Evolutionary conservation across 2,113 vertebrate genomes (phyloP), one percentile per base, ranked within the genome.

Genomic region (Tringa solitaria): DNA sequence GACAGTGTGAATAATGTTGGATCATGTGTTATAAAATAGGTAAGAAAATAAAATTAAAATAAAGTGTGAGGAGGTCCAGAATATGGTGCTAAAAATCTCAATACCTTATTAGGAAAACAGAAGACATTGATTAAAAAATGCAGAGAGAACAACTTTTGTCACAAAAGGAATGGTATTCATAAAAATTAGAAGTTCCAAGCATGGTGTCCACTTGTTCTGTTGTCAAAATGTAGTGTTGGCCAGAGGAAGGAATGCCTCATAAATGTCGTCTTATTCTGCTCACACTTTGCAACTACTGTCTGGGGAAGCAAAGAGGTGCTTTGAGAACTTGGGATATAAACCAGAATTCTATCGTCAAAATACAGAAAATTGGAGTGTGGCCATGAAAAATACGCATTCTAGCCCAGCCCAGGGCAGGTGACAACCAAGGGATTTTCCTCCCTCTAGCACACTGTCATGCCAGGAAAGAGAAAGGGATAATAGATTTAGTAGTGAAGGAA

Each of bases 261-360:
- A 89, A 94, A 96, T 80, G 73, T 95, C 48, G 0, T 87, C 63
- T 61, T 76, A 45, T 11, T 95, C 88, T 73, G 8, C 83, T 91
- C 78, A 30, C 76, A 72, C 80, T 89, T 48, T 86, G 87, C 77
- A 90, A 45, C 86, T 93, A 7, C 88, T 87, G 61, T 91, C 88
- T 92, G 83, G 88, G 81, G 54, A 95, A n/a, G 61, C 50, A 84
- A 51, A 35, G 79, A 81, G 45, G 30, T 86, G 64, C 92, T 91
- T 68, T 81, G 81, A 84, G 72, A 93, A 85, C 53, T 68, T 90
- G 76, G 86, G 74, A 84, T 76, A 37, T 53, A 89, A 95, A 87
- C 74, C 90, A 96, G 92, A 93, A 95, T 87, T 96, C 88, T 85
- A 6, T 93, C 70, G 82, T 94, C 73, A 84, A 93, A 93, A 87